Conservation (phyloP, 2,113 vertebrate species). For the Cololabis saira region DNA sequence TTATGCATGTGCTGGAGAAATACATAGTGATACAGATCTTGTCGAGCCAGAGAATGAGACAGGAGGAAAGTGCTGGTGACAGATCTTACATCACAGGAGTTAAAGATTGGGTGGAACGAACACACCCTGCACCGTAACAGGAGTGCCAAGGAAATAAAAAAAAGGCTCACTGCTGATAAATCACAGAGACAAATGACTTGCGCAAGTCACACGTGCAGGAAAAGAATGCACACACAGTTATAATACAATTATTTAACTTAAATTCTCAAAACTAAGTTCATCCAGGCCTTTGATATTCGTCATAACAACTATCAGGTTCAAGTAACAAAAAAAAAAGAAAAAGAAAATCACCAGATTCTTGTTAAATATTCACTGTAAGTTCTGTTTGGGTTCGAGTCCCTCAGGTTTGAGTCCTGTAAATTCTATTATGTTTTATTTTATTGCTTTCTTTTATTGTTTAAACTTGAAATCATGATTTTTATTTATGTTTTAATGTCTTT, state of each 20-base stretch:
- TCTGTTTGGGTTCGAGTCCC: too few relatives aligned
- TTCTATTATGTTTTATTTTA: too few relatives aligned
- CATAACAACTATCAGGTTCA: too few relatives aligned
- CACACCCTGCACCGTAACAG: constrained; percentile 3
- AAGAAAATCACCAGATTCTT: constrained; percentile 23
- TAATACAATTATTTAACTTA: neutral
- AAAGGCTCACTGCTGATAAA: constrained; percentile 36
- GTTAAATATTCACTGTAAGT: constrained; percentile 48
- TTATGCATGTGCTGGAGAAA: constrained; percentile 47
- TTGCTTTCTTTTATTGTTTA: too few relatives aligned
- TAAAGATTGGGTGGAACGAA: constrained; percentile 49
- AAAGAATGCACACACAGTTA: too few relatives aligned
- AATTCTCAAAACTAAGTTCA: constrained; percentile 3
- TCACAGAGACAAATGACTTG: constrained; percentile 31
- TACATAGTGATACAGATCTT: constrained; percentile 35
- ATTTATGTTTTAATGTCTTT: too few relatives aligned
- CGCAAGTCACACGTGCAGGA: constrained; percentile 4
- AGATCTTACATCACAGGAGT: constrained; percentile 39
- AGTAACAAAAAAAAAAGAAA: neutral
- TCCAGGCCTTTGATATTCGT: neutral
- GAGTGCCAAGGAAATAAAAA: constrained; percentile 26
- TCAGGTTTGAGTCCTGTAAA: too few relatives aligned
- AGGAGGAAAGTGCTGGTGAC: constrained; percentile 16
- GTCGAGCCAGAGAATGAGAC: constrained; percentile 22
- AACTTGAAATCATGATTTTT: too few relatives aligned